Evolutionary conservation across 2,797 vertebrate genomes (phyloP), one percentile per base, ranked within the genome.

Genomic region (Triplophysa yarkandensis): DNA sequence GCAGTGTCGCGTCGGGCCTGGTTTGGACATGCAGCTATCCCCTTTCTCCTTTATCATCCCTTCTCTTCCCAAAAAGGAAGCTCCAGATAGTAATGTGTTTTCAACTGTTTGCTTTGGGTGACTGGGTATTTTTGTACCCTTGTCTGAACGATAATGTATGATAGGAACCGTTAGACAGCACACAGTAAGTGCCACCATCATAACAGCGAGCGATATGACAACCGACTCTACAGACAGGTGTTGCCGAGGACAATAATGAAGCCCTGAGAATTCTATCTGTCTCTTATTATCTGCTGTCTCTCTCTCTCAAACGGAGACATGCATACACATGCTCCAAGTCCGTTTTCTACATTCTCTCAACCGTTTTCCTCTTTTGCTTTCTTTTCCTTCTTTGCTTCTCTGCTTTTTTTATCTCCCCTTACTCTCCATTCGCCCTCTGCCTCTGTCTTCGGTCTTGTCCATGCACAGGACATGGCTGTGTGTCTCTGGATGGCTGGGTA

Each of bases 71-170:
- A 4, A 27, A 54, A 14, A 34, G 6, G 17, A 58, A 73, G 64
- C 48, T 76, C 60, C 50, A 52, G 76, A 68, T 62, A 48, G 71
- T 43, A 21, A 34, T 25, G 44, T 67, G 52, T 82, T 69, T 76
- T 27, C 54, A 28, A 71, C 44, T 27, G 55, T 73, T 36, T 68
- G 65, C 69, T 71, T 46, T 68, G 66, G 68, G 36, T 71, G 80
- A 65, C 68, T 66, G 73, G 30, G 61, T 82, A 63, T 77, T 52
- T 76, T 65, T 76, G 62, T 68, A 73, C 74, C 80, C 77, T 77
- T 74, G 80, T 74, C 77, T 79, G 80, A 79, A 82, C 77, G 77
- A 79, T 82, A 79, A 79, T 81, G 77, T 77, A 67, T 74, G 71
- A 68, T 70, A 67, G 71, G 55, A 50, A 52, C 41, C 66, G 48